Evolutionary conservation across 1,140 invertebrate genomes (phyloP).

Genomic region (Melipona quadrifasciata): DNA sequence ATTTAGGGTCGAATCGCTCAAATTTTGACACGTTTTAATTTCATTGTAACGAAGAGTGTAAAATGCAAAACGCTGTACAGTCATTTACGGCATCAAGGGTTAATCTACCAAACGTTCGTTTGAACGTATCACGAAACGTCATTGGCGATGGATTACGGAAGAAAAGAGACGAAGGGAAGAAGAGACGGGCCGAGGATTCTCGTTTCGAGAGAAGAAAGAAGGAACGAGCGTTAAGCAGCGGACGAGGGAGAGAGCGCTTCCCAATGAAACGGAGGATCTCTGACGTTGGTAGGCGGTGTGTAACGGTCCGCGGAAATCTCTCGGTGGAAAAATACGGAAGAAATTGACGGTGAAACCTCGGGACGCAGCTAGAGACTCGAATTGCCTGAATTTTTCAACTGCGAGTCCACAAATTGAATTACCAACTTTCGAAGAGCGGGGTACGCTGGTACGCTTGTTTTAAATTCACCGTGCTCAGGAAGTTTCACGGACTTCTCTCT

Average conservation of each 20-base stretch:
- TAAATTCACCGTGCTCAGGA: constrained; percentile 44
- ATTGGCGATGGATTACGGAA: neutral
- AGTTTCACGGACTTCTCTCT: constrained; percentile 21
- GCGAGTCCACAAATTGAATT: constrained; percentile 54
- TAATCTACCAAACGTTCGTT: neutral
- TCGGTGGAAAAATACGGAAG: constrained; percentile 12
- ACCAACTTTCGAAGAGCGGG: constrained; percentile 36
- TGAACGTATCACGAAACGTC: neutral
- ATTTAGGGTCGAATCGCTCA: too few relatives aligned
- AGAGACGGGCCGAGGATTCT: too few relatives aligned
- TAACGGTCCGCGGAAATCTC: neutral
- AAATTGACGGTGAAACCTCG: constrained; percentile 35
- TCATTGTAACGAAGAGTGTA: too few relatives aligned
- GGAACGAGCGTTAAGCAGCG: neutral
- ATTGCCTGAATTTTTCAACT: constrained; percentile 49
- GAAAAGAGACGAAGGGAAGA: too few relatives aligned
- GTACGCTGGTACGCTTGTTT: constrained; percentile 42
- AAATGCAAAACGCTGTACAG: too few relatives aligned
- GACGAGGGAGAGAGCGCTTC: neutral
- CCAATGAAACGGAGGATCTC: neutral
- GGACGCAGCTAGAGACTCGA: constrained; percentile 7
- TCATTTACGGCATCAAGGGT: too few relatives aligned
- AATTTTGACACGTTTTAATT: too few relatives aligned
- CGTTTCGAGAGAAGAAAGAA: too few relatives aligned
- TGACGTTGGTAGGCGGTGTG: neutral